Conservation (phyloP, 2,113 vertebrate species). For the Climacteris rufus region DNA sequence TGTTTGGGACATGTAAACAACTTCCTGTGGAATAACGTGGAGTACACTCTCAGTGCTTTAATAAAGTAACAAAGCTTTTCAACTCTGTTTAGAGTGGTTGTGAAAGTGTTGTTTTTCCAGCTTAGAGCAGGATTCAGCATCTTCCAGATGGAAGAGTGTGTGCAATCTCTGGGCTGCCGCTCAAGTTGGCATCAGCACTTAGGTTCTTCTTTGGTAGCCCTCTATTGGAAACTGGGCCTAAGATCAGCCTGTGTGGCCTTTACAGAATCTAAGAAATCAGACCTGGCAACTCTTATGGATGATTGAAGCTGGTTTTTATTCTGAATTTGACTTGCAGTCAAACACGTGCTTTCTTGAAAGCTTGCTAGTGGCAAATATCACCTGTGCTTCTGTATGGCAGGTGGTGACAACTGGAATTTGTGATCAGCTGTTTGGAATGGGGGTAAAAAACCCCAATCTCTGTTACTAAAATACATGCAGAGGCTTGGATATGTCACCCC, state of each 20-base stretch:
- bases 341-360: not conserved
- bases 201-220: not conserved
- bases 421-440: not conserved
- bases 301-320: not conserved
- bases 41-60: not conserved
- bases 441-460: accelerated
- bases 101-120: not conserved
- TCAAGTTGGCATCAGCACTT: not conserved
- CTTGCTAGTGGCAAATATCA: not conserved
- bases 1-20: not conserved
- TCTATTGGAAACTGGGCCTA: not conserved
- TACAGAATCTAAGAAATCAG: not conserved
- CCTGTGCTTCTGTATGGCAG: not conserved
- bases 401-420: not conserved
- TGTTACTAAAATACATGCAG: not conserved
- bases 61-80: not conserved
- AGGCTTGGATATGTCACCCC: not conserved
- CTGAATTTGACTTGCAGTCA: not conserved
- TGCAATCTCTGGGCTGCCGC: not conserved
- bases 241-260: not conserved
- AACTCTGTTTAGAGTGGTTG: not conserved
- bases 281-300: not conserved
- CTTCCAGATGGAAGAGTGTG: not conserved
- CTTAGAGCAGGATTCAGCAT: not conserved
- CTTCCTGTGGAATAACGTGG: not conserved